Base-by-base conservation (phyloP, 2,888 invertebrate genomes). In the Apodemia duryi region DNA sequence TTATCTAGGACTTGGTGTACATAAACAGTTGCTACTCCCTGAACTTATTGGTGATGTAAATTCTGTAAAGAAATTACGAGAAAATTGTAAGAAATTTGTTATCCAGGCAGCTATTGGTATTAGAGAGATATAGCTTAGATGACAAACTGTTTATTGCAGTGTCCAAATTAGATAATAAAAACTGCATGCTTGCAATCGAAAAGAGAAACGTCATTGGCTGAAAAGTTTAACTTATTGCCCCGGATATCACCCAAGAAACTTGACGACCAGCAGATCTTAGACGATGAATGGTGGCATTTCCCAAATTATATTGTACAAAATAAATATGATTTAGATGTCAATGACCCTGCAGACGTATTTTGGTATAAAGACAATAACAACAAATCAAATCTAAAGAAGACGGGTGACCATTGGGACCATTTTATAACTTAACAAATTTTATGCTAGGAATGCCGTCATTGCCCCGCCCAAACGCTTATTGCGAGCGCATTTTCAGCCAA, bases 391-490 rank as follows among this genome's bases (percentile, higher is more conserved):
- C 46, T 46, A 46, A 46, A 46, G 46, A 13, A 46, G 46, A 46
- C 46, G 10, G 9, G 46, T 1, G 46, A 46, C 46, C 46, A 10
- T 10, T 46, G 11, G 10, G 13, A 10, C 46, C 46, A 46, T 46
- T 46, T 13, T 46, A 46, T 46, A 46, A 46, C 13, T 10, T 46
- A 46, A 1, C 6, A 46, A 10, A 46, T 46, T 46, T 46, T 35
- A 66, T 63, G 63, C 52, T 67, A 6, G 62, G 52, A 28, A 60
- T 65, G 28, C 51, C 66, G 38, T 63, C 61, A 9, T 51, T 68
- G 38, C 65, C 66, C n/a, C 65, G 64, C 43, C 65, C 65, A 32
- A 67, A 65, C 38, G 68, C 67, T 10, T 67, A 69, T 4, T 69
- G 67, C 38, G 64, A 69, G 54, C 62, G 67, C 7, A 63, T 67